Percentiles rank a stretch among this genome's conserved stretches.
Conservation (phyloP, 2,888 invertebrate genomes). For the Gryllus longicercus region DNA sequence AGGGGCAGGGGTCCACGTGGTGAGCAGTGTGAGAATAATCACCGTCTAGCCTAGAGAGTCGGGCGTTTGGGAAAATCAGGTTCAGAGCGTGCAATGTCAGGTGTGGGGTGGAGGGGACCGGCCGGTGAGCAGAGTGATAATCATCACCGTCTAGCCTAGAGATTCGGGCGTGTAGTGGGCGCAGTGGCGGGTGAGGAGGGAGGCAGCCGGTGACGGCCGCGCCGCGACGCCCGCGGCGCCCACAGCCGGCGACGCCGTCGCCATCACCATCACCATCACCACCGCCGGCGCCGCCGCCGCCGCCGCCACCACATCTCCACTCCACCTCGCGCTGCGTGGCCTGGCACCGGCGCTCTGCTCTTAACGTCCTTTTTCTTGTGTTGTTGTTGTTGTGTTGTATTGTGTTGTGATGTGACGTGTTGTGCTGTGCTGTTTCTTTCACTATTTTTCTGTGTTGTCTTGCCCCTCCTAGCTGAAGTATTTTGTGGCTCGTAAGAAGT, state of each 20-base stretch:
- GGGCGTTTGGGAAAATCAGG: too few species aligned
- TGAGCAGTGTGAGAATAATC: too few species aligned
- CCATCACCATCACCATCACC: neutral
- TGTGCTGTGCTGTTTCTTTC: conserved; percentile 28
- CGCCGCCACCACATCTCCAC: neutral
- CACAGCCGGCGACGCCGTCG: neutral
- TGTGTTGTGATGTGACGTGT: conserved; percentile 21
- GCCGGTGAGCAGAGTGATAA: too few species aligned
- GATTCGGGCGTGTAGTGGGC: neutral
- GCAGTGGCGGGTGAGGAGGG: neutral
- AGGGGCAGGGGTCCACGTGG: too few species aligned
- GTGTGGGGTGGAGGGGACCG: too few species aligned
- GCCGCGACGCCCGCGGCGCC: neutral
- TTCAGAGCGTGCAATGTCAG: too few species aligned
- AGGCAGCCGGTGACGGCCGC: neutral
- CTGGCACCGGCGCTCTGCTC: neutral
- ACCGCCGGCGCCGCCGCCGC: neutral
- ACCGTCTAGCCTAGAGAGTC: too few species aligned
- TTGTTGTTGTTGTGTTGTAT: neutral
- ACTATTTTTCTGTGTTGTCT: conserved; percentile 32
- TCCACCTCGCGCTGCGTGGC: neutral
- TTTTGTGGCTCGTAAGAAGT: conserved; percentile 85
- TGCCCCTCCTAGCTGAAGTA: conserved; percentile 66
- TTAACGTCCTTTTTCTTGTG: neutral
- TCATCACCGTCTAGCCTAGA: too few species aligned